These are phyloP conservation scores for Octodonta nipae DNA, from an alignment of 2,888 invertebrate species.

Conservation along the genomic window DNA sequence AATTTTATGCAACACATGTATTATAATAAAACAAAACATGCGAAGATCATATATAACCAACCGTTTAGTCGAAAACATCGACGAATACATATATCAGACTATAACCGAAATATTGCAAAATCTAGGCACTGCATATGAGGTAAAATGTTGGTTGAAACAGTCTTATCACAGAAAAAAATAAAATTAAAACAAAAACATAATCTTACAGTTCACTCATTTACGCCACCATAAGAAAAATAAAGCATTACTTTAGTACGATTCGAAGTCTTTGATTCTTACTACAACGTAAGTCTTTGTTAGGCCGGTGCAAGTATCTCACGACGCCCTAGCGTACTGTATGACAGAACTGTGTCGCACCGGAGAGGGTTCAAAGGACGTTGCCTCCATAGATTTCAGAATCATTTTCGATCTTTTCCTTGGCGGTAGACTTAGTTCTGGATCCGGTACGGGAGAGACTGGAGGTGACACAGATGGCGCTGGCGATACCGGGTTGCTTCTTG, in stretches of 20 bases:
- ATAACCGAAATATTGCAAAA: constrained; percentile 31
- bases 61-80: too few relatives aligned
- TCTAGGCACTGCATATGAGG: constrained; percentile 38
- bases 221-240: constrained; percentile 12
- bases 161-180: constrained; percentile 36
- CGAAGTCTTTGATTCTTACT: too few relatives aligned
- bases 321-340: constrained; percentile 71
- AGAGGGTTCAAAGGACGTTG: constrained; percentile 23
- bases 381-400: constrained; percentile 55
- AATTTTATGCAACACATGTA: too few relatives aligned
- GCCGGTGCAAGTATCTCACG: constrained; percentile 29
- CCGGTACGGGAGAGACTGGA: constrained; percentile 30
- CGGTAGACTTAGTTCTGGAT: constrained; percentile 54
- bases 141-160: constrained; percentile 33
- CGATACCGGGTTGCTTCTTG: constrained; percentile 44
- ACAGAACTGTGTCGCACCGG: constrained; percentile 51
- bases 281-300: not conserved
- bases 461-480: constrained; percentile 32
- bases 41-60: too few relatives aligned
- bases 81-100: too few relatives aligned
- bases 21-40: too few relatives aligned
- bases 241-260: too few relatives aligned
- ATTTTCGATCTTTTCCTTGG: constrained; percentile 66
- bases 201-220: too few relatives aligned
- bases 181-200: too few relatives aligned